These are phyloP conservation scores for Odontothrips loti DNA, from an alignment of 2,888 invertebrate species.

Conservation along the genomic window DNA sequence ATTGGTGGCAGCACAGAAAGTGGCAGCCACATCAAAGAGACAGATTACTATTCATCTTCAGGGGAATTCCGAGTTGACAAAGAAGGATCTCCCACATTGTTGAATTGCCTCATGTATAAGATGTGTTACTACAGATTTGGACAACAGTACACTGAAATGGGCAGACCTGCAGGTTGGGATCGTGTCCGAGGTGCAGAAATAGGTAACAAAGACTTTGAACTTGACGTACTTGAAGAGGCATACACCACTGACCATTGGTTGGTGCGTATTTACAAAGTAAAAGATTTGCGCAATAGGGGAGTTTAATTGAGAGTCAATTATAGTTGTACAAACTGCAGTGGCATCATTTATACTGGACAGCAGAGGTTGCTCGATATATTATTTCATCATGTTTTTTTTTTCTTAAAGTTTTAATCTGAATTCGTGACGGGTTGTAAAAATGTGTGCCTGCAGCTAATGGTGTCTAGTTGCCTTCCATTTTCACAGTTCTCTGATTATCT, in stretches of 20 bases:
- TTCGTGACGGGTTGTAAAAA: no score
- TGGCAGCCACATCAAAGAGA: conserved; percentile 92
- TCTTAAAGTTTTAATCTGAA: no score
- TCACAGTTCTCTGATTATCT: no score
- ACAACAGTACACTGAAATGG: conserved; percentile 91
- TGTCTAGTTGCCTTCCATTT: no score
- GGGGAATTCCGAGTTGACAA: conserved; percentile 96
- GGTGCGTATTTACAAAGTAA: conserved; percentile 96
- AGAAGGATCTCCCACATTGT: conserved; percentile 83
- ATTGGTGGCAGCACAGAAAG: conserved; percentile 94
- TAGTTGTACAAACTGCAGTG: not conserved
- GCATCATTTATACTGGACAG: not conserved
- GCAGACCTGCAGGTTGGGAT: conserved; percentile 92
- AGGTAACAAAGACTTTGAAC: conserved; percentile 96
- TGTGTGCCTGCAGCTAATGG: no score
- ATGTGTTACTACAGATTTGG: conserved; percentile 99
- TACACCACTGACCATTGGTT: conserved; percentile 99
- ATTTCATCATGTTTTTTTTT: no score
- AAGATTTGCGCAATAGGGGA: conserved; percentile 86
- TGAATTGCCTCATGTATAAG: conserved; percentile 99
- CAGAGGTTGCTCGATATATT: no score
- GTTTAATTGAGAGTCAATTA: conserved; percentile 50
- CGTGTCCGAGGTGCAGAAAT: conserved; percentile 96
- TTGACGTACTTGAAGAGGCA: conserved; percentile 98
- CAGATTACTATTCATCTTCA: conserved; percentile 91